These are phyloP conservation scores for Umimayanthus kanabou DNA, from an alignment of 92 coral and sea anemone genomes.

Conservation along the genomic window DNA sequence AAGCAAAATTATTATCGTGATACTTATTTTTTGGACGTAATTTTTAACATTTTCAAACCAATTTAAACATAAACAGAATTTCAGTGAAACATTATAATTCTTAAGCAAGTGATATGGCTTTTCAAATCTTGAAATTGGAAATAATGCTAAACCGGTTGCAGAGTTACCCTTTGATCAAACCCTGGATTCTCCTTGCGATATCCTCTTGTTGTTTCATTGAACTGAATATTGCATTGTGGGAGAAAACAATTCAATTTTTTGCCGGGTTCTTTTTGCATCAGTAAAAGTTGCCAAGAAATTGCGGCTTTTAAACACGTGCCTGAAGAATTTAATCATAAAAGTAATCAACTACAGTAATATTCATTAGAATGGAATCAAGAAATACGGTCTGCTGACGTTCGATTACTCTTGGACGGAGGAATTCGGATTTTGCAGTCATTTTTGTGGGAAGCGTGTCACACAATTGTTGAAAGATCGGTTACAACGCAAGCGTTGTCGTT, in stretches of 20 bases:
- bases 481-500: neutral
- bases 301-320: conserved; percentile 26
- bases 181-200: conserved; percentile 47
- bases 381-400: neutral
- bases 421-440: neutral
- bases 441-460: conserved; percentile 12
- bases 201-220: conserved; percentile 41
- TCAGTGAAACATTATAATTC: neutral
- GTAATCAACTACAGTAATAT: neutral
- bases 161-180: conserved; percentile 29
- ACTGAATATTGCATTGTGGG: conserved; percentile 54
- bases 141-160: neutral
- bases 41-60: neutral
- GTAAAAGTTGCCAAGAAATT: neutral
- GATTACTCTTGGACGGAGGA: neutral
- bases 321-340: neutral
- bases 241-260: conserved; percentile 53
- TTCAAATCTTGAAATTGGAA: neutral
- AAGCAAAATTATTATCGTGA: neutral
- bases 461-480: conserved; percentile 27
- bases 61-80: neutral
- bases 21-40: neutral
- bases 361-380: conserved; percentile 21
- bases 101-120: neutral
- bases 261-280: conserved; percentile 4